Evolutionary conservation across 2,113 vertebrate genomes (phyloP).

Genomic region (Oncorhynchus nerka): DNA sequence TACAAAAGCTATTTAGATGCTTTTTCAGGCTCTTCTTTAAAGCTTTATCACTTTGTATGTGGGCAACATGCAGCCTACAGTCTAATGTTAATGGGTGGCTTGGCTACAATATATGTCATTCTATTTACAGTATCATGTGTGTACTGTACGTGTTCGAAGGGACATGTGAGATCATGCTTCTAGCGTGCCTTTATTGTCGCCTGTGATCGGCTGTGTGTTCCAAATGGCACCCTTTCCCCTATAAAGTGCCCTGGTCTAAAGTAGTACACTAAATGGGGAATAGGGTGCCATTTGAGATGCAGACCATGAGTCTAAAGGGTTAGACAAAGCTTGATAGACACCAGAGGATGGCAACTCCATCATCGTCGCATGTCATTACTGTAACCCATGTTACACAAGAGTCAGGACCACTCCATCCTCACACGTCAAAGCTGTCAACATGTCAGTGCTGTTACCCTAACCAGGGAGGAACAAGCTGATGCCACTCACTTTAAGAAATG

Average conservation of each 20-base stretch:
- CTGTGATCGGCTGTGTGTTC: conserved; percentile 15
- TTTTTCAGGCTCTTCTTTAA: no score
- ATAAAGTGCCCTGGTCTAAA: no score
- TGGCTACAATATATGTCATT: no score
- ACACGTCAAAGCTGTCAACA: not conserved
- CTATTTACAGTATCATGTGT: no score
- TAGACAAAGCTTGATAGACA: not conserved
- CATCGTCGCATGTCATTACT: conserved; percentile 6
- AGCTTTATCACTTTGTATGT: no score
- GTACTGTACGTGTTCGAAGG: no score
- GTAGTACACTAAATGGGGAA: no score
- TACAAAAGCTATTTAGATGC: no score
- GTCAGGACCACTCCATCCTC: not conserved
- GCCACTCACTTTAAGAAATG: not conserved
- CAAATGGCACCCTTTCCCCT: not conserved
- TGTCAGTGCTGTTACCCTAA: not conserved
- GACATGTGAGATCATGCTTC: no score
- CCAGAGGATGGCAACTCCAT: not conserved
- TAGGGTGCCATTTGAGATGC: no score
- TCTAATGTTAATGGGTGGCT: no score
- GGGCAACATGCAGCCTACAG: no score
- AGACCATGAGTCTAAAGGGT: not conserved
- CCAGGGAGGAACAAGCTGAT: not conserved
- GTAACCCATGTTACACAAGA: not conserved
- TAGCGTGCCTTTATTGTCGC: conserved; percentile 2